Percentiles rank a stretch among this genome's conserved stretches.
Conservation (phyloP, 1,140 invertebrate species). For the Paraescarpia echinospica region DNA sequence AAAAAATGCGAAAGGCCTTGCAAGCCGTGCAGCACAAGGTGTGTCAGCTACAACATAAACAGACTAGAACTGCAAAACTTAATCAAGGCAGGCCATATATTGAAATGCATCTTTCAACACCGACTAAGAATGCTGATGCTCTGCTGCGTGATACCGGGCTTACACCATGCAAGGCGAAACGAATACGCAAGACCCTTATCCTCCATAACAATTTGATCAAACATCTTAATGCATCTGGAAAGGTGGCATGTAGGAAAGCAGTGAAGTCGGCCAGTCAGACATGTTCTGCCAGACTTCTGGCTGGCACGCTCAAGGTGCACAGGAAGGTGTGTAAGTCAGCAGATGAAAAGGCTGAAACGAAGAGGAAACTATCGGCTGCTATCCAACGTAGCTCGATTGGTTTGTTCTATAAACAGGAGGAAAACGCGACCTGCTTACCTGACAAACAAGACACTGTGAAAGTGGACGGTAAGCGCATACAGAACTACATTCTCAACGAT, state of each 20-base stretch:
- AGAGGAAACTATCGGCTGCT: not conserved
- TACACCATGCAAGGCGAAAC: constrained; percentile 10
- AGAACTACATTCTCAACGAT: constrained; percentile 11
- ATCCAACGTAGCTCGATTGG: not conserved
- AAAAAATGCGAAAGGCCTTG: not conserved
- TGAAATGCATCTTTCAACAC: constrained; percentile 5
- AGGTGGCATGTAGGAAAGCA: not conserved
- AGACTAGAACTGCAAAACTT: constrained; percentile 6
- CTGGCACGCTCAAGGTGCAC: constrained; percentile 6
- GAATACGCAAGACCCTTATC: constrained; percentile 7
- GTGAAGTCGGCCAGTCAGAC: constrained; percentile 7
- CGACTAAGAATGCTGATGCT: constrained; percentile 11
- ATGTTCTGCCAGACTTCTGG: constrained; percentile 10
- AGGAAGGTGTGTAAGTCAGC: not conserved
- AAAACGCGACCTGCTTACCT: not conserved
- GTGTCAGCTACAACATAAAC: not conserved
- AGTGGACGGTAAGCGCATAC: constrained; percentile 4
- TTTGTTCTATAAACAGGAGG: not conserved
- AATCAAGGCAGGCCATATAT: not conserved
- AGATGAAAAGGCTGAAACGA: not conserved
- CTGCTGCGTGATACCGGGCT: not conserved
- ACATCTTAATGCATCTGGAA: constrained; percentile 13
- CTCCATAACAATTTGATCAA: not conserved
- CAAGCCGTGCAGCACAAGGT: constrained; percentile 10
- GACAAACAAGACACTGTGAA: constrained; percentile 1